Evolutionary conservation across 2,888 invertebrate genomes (phyloP), one percentile per base, ranked within the genome.

Genomic region (Tetanocera ferruginea): DNA sequence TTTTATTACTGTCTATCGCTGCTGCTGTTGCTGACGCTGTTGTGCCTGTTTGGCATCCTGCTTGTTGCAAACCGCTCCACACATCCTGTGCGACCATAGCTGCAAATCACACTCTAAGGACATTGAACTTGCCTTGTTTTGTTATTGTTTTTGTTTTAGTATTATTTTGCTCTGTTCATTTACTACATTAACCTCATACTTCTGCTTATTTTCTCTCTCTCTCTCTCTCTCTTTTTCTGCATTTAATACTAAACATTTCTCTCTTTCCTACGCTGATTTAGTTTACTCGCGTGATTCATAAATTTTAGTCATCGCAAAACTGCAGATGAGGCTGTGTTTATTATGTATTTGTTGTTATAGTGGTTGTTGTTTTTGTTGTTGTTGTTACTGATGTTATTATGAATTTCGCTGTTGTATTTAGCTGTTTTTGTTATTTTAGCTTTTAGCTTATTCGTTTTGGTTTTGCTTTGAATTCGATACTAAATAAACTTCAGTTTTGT

Each of bases 271-370:
- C 76, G 72, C 80, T 84, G 83, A 86, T 83, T 85, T 86, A 84
- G 77, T 79, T 80, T 75, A 81, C 85, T 81, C 84, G 77, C 81
- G 85, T 86, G 87, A 86, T 83, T 85, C 85, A 85, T 85, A 85
- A 85, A 86, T 86, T 85, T 86, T 84, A 81, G 82, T 83, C 84
- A 62, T 62, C 49, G 28, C 49, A 37, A 37, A 72, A 73, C 62
- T 73, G 62, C 67, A 67, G 67, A 67, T 67, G 43, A 43, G 67
- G 43, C 37, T 19, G 37, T 37, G 55, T 66, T 34, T 23, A 31
- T 19, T 37, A n/a, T n/a, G 31, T 64, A 25, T n/a, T 5, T 66
- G 9, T 5, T 51, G 51, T 70, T 52, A 25, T 70, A 23, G 70
- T 49, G 51, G 70, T 52, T 51, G 3, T 52, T 28, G 52, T 23